A percentile compares a stretch with the other conserved stretches of the same genome.
phyloP scores from a whole-genome alignment of 2,797 vertebrate species.

The Chelmon rostratus region DNA sequence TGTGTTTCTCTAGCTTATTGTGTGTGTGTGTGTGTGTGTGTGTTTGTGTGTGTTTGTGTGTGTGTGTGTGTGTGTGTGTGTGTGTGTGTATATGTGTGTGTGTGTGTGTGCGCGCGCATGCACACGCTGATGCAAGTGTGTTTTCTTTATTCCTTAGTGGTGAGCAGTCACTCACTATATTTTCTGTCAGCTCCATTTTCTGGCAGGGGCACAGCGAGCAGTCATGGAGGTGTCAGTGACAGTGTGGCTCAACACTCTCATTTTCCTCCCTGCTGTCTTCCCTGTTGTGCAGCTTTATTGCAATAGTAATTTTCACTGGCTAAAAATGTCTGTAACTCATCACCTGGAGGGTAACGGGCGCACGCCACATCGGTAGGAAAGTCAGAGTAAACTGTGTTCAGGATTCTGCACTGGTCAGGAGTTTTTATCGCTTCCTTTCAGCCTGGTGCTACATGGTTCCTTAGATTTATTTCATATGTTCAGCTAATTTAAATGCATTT shows the following conservation, averaged over 20 bases:
- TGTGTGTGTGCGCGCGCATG: conserved; percentile 27
- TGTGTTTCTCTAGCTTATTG: conserved; percentile 49
- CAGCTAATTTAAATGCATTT: neutral
- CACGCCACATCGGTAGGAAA: conserved; percentile 38
- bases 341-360: conserved; percentile 42
- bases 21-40: conserved; percentile 24
- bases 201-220: conserved; percentile 43
- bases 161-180: conserved; percentile 51
- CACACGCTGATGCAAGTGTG: conserved; percentile 40
- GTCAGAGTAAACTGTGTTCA: conserved; percentile 31
- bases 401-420: conserved; percentile 11
- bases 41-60: conserved; percentile 22
- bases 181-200: conserved; percentile 56
- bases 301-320: conserved; percentile 66
- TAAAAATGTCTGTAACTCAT: conserved; percentile 58
- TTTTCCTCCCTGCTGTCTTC: conserved; percentile 53
- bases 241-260: conserved; percentile 36
- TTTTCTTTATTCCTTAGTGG: conserved; percentile 48
- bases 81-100: conserved; percentile 15
- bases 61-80: conserved; percentile 24
- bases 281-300: conserved; percentile 70
- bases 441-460: conserved; percentile 21
- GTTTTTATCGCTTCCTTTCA: conserved; percentile 18
- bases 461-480: conserved; percentile 15
- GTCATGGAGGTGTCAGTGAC: conserved; percentile 68